Base-by-base conservation (phyloP, 2,797 vertebrate genomes). In the Falco naumanni region DNA sequence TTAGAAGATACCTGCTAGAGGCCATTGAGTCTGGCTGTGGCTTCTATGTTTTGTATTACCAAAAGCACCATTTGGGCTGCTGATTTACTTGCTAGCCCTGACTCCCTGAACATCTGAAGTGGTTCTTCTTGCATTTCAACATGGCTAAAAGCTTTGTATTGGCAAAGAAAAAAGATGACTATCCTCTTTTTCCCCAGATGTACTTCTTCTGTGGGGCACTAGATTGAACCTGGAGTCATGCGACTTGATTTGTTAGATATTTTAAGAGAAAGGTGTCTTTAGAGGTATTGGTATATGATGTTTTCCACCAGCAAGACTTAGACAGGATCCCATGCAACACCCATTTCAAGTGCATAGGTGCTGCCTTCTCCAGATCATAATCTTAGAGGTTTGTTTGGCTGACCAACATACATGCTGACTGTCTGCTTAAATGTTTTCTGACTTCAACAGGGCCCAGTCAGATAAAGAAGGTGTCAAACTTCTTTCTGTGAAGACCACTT, bases 401-500 rank as follows among this genome's bases (percentile, higher is more conserved):
- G 26, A 65, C 10, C 28, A 34, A 19, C 7, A 1, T 31, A 8
- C 21, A 20, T 26, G 11, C 37, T 96, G 79, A 94, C 50, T 71
- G 17, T 57, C 33, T 84, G 29, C 45, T 89, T 85, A 51, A 84
- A 69, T 79, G 13, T 91, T 92, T 98, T 98, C 93, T 98, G 98
- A 92, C 96, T 90, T 98, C 96, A 98, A 98, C 92, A 98, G 99
- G 74, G 97, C 98, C 4, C 98, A 99, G 45, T 98, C 98, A 37
- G 98, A 98, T 95, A 99, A 99, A 98, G 99, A 99, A 86, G 99
- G 98, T 10, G 99, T 99, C 95, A 99, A 99, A 98, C 98, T 99
- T 93, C 98, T 99, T 90, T 99, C 99, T 18, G 98, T 99, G 89
- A 99, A 99, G 97, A 98, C 99, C 65, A 98, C 99, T 72, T 98